phyloP scores from a whole-genome alignment of 2,888 invertebrate species.

The Panzeria rudis region DNA sequence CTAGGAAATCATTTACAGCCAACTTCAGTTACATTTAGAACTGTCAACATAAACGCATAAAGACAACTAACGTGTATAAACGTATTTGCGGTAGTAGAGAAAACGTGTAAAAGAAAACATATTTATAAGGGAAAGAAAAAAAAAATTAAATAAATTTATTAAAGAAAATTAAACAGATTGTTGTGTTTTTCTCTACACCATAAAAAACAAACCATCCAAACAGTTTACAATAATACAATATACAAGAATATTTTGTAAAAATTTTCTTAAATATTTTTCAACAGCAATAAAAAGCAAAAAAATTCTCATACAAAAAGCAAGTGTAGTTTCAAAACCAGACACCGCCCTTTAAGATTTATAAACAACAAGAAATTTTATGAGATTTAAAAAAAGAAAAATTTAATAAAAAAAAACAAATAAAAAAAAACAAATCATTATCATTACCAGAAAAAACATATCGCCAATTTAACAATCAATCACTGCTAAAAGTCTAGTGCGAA shows the following conservation, averaged over 20 bases:
- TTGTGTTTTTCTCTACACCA: slow-evolving; percentile 53
- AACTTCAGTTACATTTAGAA: slow-evolving; percentile 71
- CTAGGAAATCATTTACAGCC: slow-evolving; percentile 58
- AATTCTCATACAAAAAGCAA: slow-evolving; percentile 34
- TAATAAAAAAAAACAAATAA: not conserved
- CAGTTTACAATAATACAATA: slow-evolving; percentile 72
- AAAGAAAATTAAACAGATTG: slow-evolving; percentile 23
- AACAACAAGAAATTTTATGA: not conserved
- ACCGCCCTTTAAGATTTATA: slow-evolving; percentile 67
- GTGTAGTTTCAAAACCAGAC: slow-evolving; percentile 63
- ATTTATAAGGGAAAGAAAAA: slow-evolving; percentile 33
- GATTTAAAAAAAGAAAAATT: slow-evolving; percentile 17
- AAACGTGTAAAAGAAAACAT: slow-evolving; percentile 56
- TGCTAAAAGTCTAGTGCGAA: slow-evolving; percentile 34
- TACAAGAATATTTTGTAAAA: slow-evolving; percentile 53
- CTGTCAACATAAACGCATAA: slow-evolving; percentile 71
- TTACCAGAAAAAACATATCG: slow-evolving; percentile 54
- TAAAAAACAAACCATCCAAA: slow-evolving; percentile 65
- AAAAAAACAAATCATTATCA: slow-evolving; percentile 39
- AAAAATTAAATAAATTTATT: slow-evolving; percentile 29
- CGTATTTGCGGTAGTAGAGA: slow-evolving; percentile 67
- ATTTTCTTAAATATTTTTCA: slow-evolving; percentile 49
- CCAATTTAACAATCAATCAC: slow-evolving; percentile 34
- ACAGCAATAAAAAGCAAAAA: not conserved
- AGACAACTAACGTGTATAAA: slow-evolving; percentile 66